Base-by-base conservation (phyloP, 2,888 invertebrate genomes). In the Palloptera scutellata region DNA sequence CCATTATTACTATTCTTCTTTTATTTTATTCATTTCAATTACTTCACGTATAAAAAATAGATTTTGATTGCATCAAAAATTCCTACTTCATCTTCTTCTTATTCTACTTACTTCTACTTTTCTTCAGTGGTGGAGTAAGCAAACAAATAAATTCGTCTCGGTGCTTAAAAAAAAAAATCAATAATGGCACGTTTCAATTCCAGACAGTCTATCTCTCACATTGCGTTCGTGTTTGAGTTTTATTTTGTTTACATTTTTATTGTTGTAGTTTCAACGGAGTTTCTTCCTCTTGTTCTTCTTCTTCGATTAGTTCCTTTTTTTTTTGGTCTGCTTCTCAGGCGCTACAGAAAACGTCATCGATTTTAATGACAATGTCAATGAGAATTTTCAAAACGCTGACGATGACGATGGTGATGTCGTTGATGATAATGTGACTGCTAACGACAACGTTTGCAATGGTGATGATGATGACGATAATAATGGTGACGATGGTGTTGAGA, bases 111-210 rank as follows among this genome's bases (percentile, higher is more conserved):
- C 45, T 51, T 48, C 52, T 40, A 55, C 8, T 19, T 54, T 30
- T n/a, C 30, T 55, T 45, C 48, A 30, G 30, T 30, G 30, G 2
- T 30, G 30, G 57, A 51, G 45, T 52, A n/a, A 58, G 48, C 52
- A 58, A 64, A 30, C 64, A 64, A 59, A 59, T 64, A 64, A 59
- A 59, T 64, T 64, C 53, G 52, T 53, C 51, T 53, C 58, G n/a
- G n/a, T 59, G 48, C 41, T 59, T 52, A 30, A 30, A 30, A 30
- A 30, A 30, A 30, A 52, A 64, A 52, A 58, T 42, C 64, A 51
- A 59, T 57, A 58, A 64, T 19, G 42, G 58, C 64, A 64, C 64
- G 64, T 64, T 64, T 58, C 51, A 54, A 15, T 19, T 19, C 54
- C 20, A 54, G 20, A 54, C 15, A 12, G 15, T 12, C 12, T 11